Percentiles rank a stretch among this genome's conserved stretches.
Evolutionary conservation across 2,888 invertebrate genomes (phyloP).

Genomic region (Plutella xylostella): DNA sequence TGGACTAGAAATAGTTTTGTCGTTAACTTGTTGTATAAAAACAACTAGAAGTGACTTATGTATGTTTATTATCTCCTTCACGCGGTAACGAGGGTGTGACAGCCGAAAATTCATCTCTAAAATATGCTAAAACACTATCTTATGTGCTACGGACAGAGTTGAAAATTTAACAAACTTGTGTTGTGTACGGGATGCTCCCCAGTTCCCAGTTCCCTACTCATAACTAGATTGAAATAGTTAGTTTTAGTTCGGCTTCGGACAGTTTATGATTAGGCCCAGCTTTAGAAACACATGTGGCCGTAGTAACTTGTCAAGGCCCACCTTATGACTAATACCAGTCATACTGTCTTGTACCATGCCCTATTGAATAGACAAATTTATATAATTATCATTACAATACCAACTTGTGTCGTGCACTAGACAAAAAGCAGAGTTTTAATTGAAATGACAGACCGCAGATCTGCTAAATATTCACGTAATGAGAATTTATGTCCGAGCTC

Average conservation of each 20-base stretch:
- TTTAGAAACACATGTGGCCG: background rate
- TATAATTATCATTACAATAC: background rate
- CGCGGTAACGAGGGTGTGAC: constrained; percentile 40
- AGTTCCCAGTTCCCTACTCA: too few relatives aligned
- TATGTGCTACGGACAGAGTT: constrained; percentile 15
- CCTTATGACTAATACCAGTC: background rate
- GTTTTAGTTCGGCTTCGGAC: too few relatives aligned
- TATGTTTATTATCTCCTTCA: too few relatives aligned
- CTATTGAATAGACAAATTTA: too few relatives aligned
- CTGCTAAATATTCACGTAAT: constrained; percentile 20
- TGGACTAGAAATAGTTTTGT: too few relatives aligned
- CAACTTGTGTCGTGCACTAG: background rate
- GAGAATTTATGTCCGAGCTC: constrained; percentile 27
- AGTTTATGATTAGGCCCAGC: constrained; percentile 15
- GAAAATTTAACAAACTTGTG: constrained; percentile 16
- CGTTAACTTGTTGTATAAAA: too few relatives aligned
- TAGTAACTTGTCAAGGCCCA: background rate
- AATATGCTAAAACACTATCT: constrained; percentile 39
- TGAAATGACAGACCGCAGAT: constrained; percentile 3
- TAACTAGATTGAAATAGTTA: constrained; percentile 25
- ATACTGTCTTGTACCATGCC: background rate
- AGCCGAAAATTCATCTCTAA: too few relatives aligned
- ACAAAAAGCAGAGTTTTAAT: background rate
- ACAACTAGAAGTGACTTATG: too few relatives aligned
- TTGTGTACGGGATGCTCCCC: too few relatives aligned